Evolutionary conservation across 2,888 invertebrate species (phyloP).

Genomic region (Ophraella communa): DNA sequence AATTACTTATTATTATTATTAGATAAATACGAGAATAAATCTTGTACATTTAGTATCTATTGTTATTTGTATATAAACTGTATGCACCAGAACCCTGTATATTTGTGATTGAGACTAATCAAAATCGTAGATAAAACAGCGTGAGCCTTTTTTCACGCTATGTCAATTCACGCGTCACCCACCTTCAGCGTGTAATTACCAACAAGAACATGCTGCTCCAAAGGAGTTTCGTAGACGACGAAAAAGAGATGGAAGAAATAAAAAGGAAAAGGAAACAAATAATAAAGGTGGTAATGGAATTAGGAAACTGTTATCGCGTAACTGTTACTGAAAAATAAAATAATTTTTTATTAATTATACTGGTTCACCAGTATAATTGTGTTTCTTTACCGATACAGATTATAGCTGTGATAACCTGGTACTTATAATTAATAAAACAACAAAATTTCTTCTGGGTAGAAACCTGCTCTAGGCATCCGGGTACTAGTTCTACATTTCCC

Average conservation of each 20-base stretch:
- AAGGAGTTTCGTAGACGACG: neutral
- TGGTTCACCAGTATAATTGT: too few relatives aligned
- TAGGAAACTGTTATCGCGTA: neutral
- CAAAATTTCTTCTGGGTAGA: too few relatives aligned
- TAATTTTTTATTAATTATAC: too few relatives aligned
- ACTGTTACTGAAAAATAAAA: too few relatives aligned
- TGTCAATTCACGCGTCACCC: conserved; percentile 21
- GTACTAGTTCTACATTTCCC: too few relatives aligned
- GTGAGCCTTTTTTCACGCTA: conserved; percentile 1
- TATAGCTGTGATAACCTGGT: too few relatives aligned
- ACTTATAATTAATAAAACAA: too few relatives aligned
- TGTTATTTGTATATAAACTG: neutral
- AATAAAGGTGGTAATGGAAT: neutral
- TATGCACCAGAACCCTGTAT: neutral
- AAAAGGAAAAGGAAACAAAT: conserved; percentile 1
- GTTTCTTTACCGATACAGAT: too few relatives aligned
- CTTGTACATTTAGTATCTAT: too few relatives aligned
- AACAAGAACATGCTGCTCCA: conserved; percentile 20
- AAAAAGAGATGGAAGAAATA: neutral
- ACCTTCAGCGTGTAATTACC: conserved; percentile 17
- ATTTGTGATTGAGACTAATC: conserved; percentile 9
- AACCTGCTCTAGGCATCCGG: too few relatives aligned
- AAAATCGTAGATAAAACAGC: conserved; percentile 15
- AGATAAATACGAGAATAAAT: neutral
- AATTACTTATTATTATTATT: too few relatives aligned